phyloP scores from a whole-genome alignment of 2,113 vertebrate species.

The Eubucco bourcierii region DNA sequence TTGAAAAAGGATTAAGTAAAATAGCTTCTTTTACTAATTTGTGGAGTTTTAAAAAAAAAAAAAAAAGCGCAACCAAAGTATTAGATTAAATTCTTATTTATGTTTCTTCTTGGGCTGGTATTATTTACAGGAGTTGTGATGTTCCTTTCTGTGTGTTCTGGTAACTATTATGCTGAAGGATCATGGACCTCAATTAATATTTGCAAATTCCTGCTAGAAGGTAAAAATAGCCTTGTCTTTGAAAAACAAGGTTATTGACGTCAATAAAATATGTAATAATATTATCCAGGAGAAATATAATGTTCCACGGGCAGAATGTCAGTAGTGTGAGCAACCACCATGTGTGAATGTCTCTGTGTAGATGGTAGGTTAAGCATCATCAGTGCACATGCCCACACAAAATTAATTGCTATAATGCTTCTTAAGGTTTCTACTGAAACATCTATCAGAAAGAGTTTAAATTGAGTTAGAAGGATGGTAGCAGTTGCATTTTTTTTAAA shows the following conservation, averaged over 20 bases:
- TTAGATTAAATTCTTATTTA: neutral
- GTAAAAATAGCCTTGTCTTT: constrained; percentile 33
- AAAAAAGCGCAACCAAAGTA: neutral
- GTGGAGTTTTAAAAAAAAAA: neutral
- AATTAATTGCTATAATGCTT: neutral
- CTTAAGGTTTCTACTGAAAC: neutral
- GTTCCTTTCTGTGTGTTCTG: neutral
- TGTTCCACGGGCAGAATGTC: neutral
- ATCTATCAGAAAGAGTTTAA: neutral
- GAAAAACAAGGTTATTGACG: constrained; percentile 17
- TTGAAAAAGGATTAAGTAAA: neutral
- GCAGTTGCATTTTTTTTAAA: neutral
- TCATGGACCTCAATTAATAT: constrained; percentile 7
- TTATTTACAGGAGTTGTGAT: neutral
- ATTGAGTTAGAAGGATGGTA: neutral
- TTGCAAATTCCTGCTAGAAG: neutral
- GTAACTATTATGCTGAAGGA: neutral
- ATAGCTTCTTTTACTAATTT: neutral
- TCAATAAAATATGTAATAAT: constrained; percentile 19
- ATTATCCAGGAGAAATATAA: neutral
- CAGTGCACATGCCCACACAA: accelerated
- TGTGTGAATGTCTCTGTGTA: accelerated
- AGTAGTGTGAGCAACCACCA: neutral
- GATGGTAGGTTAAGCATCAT: neutral
- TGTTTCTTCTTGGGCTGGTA: neutral